Base-by-base conservation (phyloP, 1,140 invertebrate genomes). In the Diprion similis region DNA sequence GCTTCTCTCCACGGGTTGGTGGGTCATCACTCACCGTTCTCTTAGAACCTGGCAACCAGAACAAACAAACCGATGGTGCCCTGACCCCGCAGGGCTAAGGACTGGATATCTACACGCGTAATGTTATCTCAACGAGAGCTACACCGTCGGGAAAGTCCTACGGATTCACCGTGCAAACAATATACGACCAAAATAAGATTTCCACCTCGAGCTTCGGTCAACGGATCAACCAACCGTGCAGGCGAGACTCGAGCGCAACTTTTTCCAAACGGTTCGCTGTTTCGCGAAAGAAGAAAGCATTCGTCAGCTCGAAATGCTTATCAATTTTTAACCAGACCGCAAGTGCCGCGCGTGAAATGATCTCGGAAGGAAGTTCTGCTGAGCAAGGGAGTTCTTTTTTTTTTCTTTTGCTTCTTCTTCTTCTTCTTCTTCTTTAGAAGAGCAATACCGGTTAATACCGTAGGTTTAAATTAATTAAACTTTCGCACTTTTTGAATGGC, bases 401-500 rank as follows among this genome's bases (percentile, higher is more conserved):
- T 24, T 24, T 24, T 37, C 24, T 37, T 37, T 37, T 37, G 2
- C 24, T 37, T 37, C 1, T 37, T 37, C 24, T 37, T 17, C 51
- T 37, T 37, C 24, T 37, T 37, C 1, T 37, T 37, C 24, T 37
- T 17, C 51, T 59, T 17, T 4, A 59, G 51, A 17, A 9, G 51
- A 78, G 77, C 80, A 80, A 78, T 76, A 76, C 76, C 79, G 79
- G 78, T 81, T 81, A 79, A 81, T 81, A 80, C 80, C 80, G 71
- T 70, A 78, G 79, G 76, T 79, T 73, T 78, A 80, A 82, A 82
- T 82, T 82, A 82, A 82, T 82, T 81, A 82, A 82, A 82, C 80
- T 82, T 81, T 79, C 73, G 77, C 81, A 74, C 78, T 79, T 73
- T 80, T 77, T 71, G 70, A 45, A 73, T 45, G n/a, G 71, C 66